These are phyloP conservation scores for Fregetta grallaria DNA, from an alignment of 2,113 vertebrate genomes.

Conservation along the genomic window DNA sequence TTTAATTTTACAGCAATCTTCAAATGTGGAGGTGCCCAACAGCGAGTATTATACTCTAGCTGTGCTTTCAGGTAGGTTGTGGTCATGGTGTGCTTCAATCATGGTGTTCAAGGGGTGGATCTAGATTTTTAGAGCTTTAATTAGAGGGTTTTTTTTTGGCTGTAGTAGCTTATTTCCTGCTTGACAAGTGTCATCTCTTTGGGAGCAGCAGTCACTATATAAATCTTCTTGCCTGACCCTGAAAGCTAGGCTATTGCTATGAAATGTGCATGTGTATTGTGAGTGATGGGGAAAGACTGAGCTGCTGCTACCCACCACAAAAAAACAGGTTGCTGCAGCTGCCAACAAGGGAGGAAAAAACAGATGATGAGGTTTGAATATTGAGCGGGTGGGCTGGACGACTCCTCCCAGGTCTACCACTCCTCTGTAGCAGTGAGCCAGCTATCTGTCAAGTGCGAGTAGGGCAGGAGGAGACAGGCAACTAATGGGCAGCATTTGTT, in stretches of 20 bases:
- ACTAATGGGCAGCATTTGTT: not conserved
- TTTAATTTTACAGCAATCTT: not conserved
- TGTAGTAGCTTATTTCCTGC: not conserved
- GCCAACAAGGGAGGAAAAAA: not conserved
- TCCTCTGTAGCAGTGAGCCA: not conserved
- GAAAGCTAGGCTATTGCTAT: not conserved
- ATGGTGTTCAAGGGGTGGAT: not conserved
- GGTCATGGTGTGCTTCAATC: not conserved
- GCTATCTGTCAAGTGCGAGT: not conserved
- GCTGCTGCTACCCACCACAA: not conserved
- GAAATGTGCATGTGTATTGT: not conserved
- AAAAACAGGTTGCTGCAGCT: not conserved
- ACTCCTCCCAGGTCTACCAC: not conserved
- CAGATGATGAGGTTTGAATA: not conserved
- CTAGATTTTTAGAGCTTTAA: not conserved
- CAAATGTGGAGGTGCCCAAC: not conserved
- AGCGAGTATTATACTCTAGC: not conserved
- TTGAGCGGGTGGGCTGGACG: not conserved
- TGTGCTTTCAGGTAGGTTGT: not conserved
- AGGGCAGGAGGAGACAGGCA: not conserved
- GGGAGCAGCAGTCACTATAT: not conserved
- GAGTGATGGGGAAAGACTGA: not conserved
- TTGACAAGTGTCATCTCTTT: not conserved
- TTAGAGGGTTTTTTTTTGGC: not conserved
- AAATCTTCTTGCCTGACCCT: not conserved